A percentile compares a stretch with the other conserved stretches of the same genome.
Conservation (phyloP, 2,888 invertebrate genomes). For the Ophion ventricosus region DNA sequence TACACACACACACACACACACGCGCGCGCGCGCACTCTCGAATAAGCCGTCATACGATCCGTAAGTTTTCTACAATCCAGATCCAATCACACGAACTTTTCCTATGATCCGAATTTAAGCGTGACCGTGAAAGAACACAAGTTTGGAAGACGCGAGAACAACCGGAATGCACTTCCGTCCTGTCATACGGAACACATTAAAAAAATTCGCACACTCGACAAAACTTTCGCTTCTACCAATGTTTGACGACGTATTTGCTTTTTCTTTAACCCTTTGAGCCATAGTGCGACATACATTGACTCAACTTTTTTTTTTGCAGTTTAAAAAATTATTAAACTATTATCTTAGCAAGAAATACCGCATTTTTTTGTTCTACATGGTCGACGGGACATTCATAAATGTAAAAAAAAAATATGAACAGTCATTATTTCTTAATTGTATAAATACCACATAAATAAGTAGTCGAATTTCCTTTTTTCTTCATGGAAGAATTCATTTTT, state of each 20-base stretch:
- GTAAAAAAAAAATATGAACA: no score
- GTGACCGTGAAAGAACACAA: neutral
- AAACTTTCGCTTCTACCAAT: neutral
- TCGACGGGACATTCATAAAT: no score
- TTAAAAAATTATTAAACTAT: no score
- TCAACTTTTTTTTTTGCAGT: no score
- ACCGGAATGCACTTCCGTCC: neutral
- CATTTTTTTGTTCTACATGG: no score
- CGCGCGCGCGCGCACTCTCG: conserved; percentile 60
- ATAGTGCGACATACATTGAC: no score
- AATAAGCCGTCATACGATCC: conserved; percentile 48
- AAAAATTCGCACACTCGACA: conserved; percentile 15
- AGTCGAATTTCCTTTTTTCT: no score
- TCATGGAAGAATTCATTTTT: no score
- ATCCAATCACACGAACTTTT: conserved; percentile 27
- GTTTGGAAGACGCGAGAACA: neutral
- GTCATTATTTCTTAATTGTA: no score
- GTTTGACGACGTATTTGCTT: neutral
- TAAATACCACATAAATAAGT: no score
- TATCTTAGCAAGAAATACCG: no score
- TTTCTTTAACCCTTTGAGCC: neutral
- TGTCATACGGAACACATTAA: neutral
- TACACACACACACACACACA: conserved; percentile 58
- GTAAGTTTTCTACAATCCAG: conserved; percentile 52
- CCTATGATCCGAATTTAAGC: neutral